These are phyloP conservation scores for Synergus umbraculus DNA, from an alignment of 2,888 invertebrate species.

Conservation along the genomic window DNA sequence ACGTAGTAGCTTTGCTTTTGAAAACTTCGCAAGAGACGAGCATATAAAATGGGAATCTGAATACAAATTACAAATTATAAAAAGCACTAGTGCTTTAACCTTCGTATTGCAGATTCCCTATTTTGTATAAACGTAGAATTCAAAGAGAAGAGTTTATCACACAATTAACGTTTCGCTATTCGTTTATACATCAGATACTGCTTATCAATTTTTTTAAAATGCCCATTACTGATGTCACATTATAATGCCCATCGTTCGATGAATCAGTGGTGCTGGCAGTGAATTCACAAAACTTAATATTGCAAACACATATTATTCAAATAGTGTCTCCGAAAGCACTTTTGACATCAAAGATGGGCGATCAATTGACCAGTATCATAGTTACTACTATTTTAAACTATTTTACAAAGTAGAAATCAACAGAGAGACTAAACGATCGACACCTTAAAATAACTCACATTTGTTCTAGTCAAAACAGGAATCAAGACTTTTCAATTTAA, in stretches of 20 bases:
- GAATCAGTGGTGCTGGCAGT: conserved; percentile 34
- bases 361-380: not conserved
- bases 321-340: conserved; percentile 6
- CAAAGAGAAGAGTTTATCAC: conserved; percentile 11
- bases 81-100: conserved; percentile 36
- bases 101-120: conserved; percentile 29
- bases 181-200: not conserved
- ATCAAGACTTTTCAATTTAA: not conserved
- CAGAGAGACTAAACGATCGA: conserved; percentile 1
- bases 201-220: conserved; percentile 8
- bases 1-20: not conserved
- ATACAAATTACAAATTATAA: conserved; percentile 28
- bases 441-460: not conserved
- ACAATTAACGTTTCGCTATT: not conserved
- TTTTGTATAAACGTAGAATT: conserved; percentile 18
- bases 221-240: conserved; percentile 9
- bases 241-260: conserved; percentile 44
- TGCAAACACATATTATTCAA: not conserved
- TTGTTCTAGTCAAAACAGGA: not conserved
- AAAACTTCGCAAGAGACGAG: not conserved
- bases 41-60: not conserved
- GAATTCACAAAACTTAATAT: conserved; percentile 9
- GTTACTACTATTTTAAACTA: not conserved
- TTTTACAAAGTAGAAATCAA: not conserved
- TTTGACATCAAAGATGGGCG: not conserved